These are phyloP conservation scores for Anthopleura sola DNA, from an alignment of 64 coral and sea anemone genomes.

Conservation along the genomic window DNA sequence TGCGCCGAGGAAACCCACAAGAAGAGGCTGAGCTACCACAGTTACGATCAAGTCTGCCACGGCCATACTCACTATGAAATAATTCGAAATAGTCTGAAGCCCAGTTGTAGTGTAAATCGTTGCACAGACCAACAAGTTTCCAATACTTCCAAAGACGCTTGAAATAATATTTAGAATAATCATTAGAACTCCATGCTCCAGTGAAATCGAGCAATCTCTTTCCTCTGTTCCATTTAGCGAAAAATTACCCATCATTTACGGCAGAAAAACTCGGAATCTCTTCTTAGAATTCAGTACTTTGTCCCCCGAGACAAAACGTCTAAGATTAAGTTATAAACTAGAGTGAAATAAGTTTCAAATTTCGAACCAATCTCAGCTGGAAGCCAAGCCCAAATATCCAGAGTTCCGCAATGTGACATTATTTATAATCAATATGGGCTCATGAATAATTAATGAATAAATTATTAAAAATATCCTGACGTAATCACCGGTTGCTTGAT, in stretches of 20 bases:
- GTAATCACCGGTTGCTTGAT: not conserved
- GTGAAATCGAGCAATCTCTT: not conserved
- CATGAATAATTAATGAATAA: not conserved
- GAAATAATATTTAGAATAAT: conserved; percentile 6
- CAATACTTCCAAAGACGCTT: not conserved
- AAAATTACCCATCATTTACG: conserved; percentile 1
- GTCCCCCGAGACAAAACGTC: not conserved
- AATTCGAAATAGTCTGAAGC: conserved; percentile 85
- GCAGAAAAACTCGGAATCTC: not conserved
- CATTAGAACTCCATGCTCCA: not conserved
- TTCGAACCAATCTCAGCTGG: not conserved
- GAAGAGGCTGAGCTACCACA: conserved; percentile 61
- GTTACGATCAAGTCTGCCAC: conserved; percentile 76
- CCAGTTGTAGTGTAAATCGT: conserved; percentile 76
- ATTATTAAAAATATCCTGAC: not conserved
- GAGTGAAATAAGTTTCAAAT: not conserved
- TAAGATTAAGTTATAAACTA: not conserved
- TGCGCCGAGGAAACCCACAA: conserved; percentile 56
- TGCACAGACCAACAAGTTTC: conserved; percentile 70
- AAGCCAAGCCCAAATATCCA: not conserved
- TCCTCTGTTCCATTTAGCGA: not conserved
- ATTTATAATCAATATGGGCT: not conserved
- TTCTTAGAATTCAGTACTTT: not conserved
- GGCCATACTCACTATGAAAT: conserved; percentile 72
- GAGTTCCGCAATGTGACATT: not conserved